Base-by-base conservation (phyloP, 2,797 vertebrate species). In the Pseudochirops corinnae region DNA sequence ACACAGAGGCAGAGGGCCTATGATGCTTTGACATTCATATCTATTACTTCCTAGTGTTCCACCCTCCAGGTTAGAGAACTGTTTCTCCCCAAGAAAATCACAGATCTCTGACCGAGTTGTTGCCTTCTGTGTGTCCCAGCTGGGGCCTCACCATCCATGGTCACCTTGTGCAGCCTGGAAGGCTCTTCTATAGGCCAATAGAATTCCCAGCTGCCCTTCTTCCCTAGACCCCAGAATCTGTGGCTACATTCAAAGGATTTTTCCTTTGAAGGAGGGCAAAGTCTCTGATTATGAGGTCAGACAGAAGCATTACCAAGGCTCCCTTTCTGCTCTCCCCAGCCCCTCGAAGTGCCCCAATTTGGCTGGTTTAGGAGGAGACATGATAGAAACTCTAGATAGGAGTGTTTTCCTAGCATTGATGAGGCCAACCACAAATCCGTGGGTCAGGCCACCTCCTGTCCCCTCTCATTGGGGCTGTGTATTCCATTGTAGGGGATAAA, bases 261-360 rank as follows among this genome's bases (percentile, higher is more conserved):
- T 91, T 94, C 93, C 62, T 95, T 93, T 95, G 92, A 60, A 90
- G 92, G 91, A 97, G 56, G 12, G 56, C 6, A 0, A 52, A 0
- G 11, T 92, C 92, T 94, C 56, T 97, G 94, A 57, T 92, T 56
- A 87, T 91, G 93, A 94, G 95, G 90, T 93, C 90, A 93, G 93
- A 53, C 4, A 87, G 12, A 39, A 58, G 56, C 56, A 90, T 93
- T 53, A 46, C n/a, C 39, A 90, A 90, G 95, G 57, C 52, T 91
- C 33, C 92, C 1, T 0, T 94, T n/a, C 39, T 94, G 62, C 24
- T 82, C 90, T 3, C 0, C 7, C 56, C 74, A 46, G n/a, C 33
- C 10, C 74, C 56, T 94, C 16, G 7, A 24, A 82, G 11, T 31
- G 6, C 53, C 91, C 57, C 90, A 55, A 57, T 56, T 87, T 91